Percentiles rank a stretch among this genome's conserved stretches.
Evolutionary conservation across 2,888 invertebrate species (phyloP).

Genomic region (Drosophila borborema): DNA sequence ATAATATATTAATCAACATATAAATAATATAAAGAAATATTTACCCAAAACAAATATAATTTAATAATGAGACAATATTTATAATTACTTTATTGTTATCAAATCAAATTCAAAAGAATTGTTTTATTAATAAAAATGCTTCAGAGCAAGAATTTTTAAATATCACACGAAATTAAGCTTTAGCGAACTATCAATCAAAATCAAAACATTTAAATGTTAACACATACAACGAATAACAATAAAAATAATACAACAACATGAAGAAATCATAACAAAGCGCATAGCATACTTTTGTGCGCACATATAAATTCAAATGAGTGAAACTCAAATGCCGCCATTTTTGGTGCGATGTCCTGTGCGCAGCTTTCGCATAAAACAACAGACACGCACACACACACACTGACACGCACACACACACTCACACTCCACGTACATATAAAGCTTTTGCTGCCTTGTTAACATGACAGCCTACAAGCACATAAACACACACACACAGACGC

Average conservation of each 20-base stretch:
- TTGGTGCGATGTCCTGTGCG: conserved; percentile 55
- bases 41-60: no score
- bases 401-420: conserved; percentile 44
- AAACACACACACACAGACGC: conserved; percentile 63
- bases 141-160: conserved; percentile 53
- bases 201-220: conserved; percentile 18
- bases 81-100: no score
- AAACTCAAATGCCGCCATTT: conserved; percentile 46
- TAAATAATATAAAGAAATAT: no score
- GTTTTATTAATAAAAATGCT: no score
- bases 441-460: conserved; percentile 75
- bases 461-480: conserved; percentile 81
- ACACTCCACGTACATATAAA: conserved; percentile 44
- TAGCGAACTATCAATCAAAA: conserved; percentile 23
- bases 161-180: conserved; percentile 9
- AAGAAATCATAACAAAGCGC: conserved; percentile 35
- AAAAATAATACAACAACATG: conserved; percentile 32
- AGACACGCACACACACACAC: conserved; percentile 25
- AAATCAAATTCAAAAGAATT: no score
- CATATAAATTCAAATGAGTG: conserved; percentile 56
- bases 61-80: no score
- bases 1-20: background rate
- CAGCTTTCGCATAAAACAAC: conserved; percentile 70
- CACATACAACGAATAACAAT: conserved; percentile 22
- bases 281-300: conserved; percentile 66